These are phyloP conservation scores for Channa maculata DNA, from an alignment of 2,113 vertebrate genomes.

Conservation along the genomic window DNA sequence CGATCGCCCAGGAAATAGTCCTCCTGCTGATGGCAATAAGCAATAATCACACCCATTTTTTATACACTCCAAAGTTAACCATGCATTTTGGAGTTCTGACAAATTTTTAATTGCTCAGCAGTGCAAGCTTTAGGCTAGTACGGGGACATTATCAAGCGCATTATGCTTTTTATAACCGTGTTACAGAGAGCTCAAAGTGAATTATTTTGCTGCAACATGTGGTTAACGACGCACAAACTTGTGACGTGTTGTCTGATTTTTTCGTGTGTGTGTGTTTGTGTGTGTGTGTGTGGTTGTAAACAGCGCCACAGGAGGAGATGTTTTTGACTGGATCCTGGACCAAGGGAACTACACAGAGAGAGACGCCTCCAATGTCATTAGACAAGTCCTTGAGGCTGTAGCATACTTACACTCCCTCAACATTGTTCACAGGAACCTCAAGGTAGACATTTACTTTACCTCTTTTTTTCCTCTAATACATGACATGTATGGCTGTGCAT, in stretches of 20 bases:
- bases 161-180: constrained; percentile 24
- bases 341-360: constrained; percentile 89
- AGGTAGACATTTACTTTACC: constrained; percentile 73
- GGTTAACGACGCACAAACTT: constrained; percentile 6
- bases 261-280: neutral
- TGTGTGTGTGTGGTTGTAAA: constrained; percentile 10
- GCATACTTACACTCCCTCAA: constrained; percentile 88
- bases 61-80: constrained; percentile 46
- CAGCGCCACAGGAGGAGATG: constrained; percentile 88
- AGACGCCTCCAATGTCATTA: constrained; percentile 86
- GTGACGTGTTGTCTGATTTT: neutral
- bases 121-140: constrained; percentile 26
- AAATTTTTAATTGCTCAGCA: constrained; percentile 56
- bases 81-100: constrained; percentile 62
- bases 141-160: constrained; percentile 1
- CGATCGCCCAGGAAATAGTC: constrained; percentile 29
- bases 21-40: constrained; percentile 32
- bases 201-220: constrained; percentile 40
- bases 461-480: neutral
- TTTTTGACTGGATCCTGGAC: constrained; percentile 90
- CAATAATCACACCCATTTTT: constrained; percentile 51
- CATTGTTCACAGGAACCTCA: constrained; percentile 89
- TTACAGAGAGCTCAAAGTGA: constrained; percentile 27
- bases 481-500: too few species aligned
- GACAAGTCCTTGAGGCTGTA: constrained; percentile 84